Evolutionary conservation across 2,888 invertebrate species (phyloP).

Genomic region (Sussaba pulchella): DNA sequence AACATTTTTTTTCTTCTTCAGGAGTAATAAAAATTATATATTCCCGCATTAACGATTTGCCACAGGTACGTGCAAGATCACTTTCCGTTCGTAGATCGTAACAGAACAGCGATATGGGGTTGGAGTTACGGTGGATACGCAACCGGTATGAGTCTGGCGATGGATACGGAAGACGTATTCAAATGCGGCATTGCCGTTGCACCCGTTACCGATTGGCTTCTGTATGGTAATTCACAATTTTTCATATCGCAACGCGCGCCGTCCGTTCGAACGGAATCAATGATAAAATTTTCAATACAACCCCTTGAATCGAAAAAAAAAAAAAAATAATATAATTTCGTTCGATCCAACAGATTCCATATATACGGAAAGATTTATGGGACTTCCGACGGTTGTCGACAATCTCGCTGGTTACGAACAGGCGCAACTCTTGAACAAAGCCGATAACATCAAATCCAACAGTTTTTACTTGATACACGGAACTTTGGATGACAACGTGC

Average conservation of each 20-base stretch:
- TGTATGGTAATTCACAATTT: slow-evolving; percentile 98
- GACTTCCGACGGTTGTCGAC: slow-evolving; percentile 89
- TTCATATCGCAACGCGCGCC: no score
- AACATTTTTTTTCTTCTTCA: no score
- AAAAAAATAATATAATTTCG: background rate
- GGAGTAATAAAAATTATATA: no score
- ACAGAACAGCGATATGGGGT: slow-evolving; percentile 97
- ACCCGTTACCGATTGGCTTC: slow-evolving; percentile 98
- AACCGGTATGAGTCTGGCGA: slow-evolving; percentile 93
- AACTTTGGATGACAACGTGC: slow-evolving; percentile 97
- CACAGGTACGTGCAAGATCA: slow-evolving; percentile 88
- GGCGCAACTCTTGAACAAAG: slow-evolving; percentile 91
- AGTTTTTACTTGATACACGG: slow-evolving; percentile 97
- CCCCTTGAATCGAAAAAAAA: background rate
- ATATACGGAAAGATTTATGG: slow-evolving; percentile 99
- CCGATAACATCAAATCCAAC: slow-evolving; percentile 89
- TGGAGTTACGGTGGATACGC: slow-evolving; percentile 99
- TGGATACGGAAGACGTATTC: slow-evolving; percentile 91
- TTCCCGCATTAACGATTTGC: no score
- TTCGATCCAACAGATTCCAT: slow-evolving; percentile 92
- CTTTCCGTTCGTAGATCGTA: slow-evolving; percentile 90
- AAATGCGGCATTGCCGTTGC: slow-evolving; percentile 98
- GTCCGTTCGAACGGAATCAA: no score
- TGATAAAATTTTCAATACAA: no score
- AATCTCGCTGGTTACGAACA: slow-evolving; percentile 91